Conservation (phyloP, 2,797 vertebrate species). For the Danio kyathit region DNA sequence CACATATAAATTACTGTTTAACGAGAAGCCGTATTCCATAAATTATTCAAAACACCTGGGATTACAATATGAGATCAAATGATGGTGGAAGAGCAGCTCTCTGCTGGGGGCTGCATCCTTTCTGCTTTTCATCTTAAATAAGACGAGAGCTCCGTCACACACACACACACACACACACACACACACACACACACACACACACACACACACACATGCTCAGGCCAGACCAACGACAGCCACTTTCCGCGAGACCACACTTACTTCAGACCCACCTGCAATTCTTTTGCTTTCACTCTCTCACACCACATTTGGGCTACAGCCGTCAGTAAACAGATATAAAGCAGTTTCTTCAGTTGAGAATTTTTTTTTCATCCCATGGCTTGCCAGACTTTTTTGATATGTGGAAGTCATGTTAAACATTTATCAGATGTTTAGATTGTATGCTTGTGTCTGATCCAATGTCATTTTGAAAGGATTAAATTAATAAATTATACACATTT, state of each 20-base stretch:
- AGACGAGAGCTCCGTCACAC: constrained; percentile 58
- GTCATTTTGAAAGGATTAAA: neutral
- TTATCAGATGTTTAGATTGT: neutral
- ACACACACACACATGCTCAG: constrained; percentile 84
- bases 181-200: no score
- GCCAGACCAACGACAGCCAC: constrained; percentile 68
- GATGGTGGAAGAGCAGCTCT: constrained; percentile 84
- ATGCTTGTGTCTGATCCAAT: neutral
- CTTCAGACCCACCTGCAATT: neutral
- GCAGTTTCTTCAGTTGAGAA: neutral
- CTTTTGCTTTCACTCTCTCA: neutral
- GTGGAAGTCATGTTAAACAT: neutral
- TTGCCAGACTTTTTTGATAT: neutral
- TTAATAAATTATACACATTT: neutral
- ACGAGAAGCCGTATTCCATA: constrained; percentile 86
- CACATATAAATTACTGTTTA: constrained; percentile 90
- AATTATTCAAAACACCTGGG: constrained; percentile 89
- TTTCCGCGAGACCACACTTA: neutral
- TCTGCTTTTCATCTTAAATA: constrained; percentile 84
- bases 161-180: no score
- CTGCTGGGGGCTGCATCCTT: constrained; percentile 83
- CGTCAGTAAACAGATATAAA: neutral
- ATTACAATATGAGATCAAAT: constrained; percentile 88
- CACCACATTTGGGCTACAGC: neutral
- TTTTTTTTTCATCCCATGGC: neutral